Percentiles rank a stretch among this genome's conserved stretches.
These are phyloP conservation scores for Saguinus imperator DNA, from an alignment of 2,113 vertebrate genomes.

Conservation along the genomic window DNA sequence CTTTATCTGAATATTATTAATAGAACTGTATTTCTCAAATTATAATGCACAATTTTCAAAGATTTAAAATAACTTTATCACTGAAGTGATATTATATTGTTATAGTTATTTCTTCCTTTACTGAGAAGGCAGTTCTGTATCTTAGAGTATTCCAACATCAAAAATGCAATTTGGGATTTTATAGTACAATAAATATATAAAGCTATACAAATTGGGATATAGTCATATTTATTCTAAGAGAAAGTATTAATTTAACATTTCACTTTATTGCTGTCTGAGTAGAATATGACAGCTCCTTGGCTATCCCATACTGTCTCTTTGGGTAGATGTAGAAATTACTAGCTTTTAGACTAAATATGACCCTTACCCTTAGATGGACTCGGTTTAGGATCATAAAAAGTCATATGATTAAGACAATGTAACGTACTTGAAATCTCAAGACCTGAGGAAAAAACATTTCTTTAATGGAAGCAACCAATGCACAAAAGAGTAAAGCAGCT, in stretches of 20 bases:
- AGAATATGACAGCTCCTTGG: not conserved
- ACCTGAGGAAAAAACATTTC: not conserved
- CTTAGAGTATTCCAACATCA: not conserved
- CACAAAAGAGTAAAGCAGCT: not conserved
- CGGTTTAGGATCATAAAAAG: not conserved
- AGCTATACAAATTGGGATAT: not conserved
- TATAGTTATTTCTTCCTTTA: constrained; percentile 28
- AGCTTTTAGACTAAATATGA: not conserved
- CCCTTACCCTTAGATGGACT: not conserved
- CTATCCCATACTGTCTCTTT: not conserved
- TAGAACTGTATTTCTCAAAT: constrained; percentile 25
- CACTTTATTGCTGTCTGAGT: not conserved
- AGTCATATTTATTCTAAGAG: not conserved
- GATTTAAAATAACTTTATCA: constrained; percentile 15
- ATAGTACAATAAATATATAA: not conserved
- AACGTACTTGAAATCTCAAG: not conserved
- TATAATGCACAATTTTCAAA: not conserved
- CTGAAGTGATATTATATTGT: not conserved
- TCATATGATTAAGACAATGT: not conserved
- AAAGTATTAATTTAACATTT: not conserved
- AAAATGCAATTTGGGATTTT: constrained; percentile 4
- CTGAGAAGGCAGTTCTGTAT: not conserved
- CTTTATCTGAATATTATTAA: not conserved
- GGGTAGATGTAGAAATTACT: not conserved
- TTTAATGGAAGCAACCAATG: not conserved